Evolutionary conservation across 2,797 vertebrate genomes (phyloP).

Genomic region (Danio tinwini): DNA sequence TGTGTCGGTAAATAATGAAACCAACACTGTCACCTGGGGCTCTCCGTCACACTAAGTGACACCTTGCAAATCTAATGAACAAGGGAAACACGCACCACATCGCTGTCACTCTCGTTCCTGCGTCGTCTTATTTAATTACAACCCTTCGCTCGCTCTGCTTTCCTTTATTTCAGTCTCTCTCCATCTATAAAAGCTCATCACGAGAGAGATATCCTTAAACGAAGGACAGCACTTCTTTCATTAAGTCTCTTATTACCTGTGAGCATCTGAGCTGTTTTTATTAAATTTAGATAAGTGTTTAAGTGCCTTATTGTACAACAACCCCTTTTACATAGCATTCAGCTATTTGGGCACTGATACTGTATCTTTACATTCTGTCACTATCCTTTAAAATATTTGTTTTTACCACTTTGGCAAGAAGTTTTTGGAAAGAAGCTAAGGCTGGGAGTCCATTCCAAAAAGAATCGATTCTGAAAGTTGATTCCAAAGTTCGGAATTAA

Average conservation of each 20-base stretch:
- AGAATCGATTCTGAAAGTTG: no score
- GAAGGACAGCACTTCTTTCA: constrained; percentile 36
- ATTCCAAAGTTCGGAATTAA: no score
- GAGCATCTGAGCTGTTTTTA: constrained; percentile 38
- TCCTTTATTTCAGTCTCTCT: constrained; percentile 39
- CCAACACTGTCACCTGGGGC: constrained; percentile 15
- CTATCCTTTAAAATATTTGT: no score
- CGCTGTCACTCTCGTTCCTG: constrained; percentile 28
- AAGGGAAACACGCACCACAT: constrained; percentile 16
- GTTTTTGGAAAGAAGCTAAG: no score
- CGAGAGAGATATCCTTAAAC: constrained; percentile 33
- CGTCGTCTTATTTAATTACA: constrained; percentile 32
- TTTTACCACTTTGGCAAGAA: no score
- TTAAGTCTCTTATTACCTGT: constrained; percentile 46
- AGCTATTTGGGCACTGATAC: neutral
- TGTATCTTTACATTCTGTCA: no score
- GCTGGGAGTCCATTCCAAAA: no score
- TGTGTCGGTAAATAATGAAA: constrained; percentile 43
- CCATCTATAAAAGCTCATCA: constrained; percentile 38
- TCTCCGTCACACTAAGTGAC: constrained; percentile 51
- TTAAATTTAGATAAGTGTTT: constrained; percentile 36
- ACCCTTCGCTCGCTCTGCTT: constrained; percentile 17
- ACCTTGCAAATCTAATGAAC: constrained; percentile 44
- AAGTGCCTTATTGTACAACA: neutral
- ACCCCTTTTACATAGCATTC: constrained; percentile 14